phyloP scores from a whole-genome alignment of 2,888 invertebrate genomes.

The Epiblema foenella region DNA sequence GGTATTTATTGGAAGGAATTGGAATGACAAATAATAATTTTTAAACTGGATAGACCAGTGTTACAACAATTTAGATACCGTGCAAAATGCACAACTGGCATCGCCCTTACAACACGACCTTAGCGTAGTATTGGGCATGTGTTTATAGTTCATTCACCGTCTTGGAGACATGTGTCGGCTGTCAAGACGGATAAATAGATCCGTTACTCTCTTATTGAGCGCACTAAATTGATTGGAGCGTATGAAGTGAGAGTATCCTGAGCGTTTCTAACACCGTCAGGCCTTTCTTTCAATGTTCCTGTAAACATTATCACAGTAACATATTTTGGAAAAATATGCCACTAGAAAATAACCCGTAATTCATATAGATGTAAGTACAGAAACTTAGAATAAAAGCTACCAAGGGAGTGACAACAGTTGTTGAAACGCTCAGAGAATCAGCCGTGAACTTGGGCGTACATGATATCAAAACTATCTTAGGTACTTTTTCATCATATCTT shows the following conservation, averaged over 20 bases:
- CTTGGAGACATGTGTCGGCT: constrained; percentile 70
- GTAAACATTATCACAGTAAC: background rate
- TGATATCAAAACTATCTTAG: no score
- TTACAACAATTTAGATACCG: background rate
- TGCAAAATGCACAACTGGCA: constrained; percentile 7
- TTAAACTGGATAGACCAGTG: no score
- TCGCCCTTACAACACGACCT: constrained; percentile 8
- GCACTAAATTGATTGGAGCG: background rate
- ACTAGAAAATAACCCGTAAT: no score
- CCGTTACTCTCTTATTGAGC: constrained; percentile 20
- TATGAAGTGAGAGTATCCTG: background rate
- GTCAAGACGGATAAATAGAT: constrained; percentile 46
- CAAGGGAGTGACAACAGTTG: no score
- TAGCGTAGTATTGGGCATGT: constrained; percentile 53
- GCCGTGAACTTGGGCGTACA: no score
- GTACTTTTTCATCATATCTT: no score
- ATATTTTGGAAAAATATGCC: no score
- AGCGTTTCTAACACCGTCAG: background rate
- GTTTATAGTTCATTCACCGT: constrained; percentile 75
- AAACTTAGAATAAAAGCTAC: no score
- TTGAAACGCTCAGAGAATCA: no score
- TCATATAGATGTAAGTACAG: no score
- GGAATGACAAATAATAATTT: no score
- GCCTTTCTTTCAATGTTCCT: background rate
- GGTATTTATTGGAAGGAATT: no score